phyloP scores from a whole-genome alignment of 2,888 invertebrate species.

The Beris morrisii region DNA sequence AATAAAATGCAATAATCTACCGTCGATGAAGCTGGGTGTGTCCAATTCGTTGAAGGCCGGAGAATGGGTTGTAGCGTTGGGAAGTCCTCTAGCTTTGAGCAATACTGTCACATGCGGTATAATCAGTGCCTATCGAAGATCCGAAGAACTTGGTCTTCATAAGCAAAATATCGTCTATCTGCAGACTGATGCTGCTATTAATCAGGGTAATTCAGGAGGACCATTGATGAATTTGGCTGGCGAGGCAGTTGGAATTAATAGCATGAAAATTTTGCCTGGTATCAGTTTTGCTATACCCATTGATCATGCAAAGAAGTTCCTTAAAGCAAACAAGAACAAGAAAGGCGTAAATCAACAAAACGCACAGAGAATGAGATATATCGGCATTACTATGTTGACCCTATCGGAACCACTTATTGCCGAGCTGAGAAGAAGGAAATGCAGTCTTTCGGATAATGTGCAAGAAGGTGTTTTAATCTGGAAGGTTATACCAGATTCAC shows the following conservation, averaged over 20 bases:
- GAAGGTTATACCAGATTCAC: conserved; percentile 63
- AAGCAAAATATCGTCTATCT: conserved; percentile 81
- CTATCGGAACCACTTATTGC: conserved; percentile 75
- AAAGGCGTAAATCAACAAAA: conserved; percentile 41
- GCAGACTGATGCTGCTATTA: conserved; percentile 94
- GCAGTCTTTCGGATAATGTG: conserved; percentile 67
- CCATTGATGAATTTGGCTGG: conserved; percentile 91
- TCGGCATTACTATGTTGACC: conserved; percentile 89
- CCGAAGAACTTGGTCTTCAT: conserved; percentile 70
- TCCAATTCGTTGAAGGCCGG: conserved; percentile 79
- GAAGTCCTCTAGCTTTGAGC: conserved; percentile 83
- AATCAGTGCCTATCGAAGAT: conserved; percentile 72
- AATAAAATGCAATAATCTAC: conserved; percentile 73
- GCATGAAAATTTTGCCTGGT: conserved; percentile 89
- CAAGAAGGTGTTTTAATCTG: conserved; percentile 82
- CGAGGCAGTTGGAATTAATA: conserved; percentile 91
- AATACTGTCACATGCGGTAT: conserved; percentile 94
- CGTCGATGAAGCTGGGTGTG: conserved; percentile 76
- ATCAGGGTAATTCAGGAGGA: conserved; percentile 94
- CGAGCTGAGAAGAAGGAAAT: conserved; percentile 60
- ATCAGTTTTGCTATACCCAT: conserved; percentile 96
- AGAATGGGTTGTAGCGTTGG: conserved; percentile 93
- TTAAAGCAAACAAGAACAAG: conserved; percentile 59
- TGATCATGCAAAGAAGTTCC: conserved; percentile 80
- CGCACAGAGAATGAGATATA: conserved; percentile 60